A percentile compares a stretch with the other conserved stretches of the same genome.
phyloP scores from a whole-genome alignment of 1,140 invertebrate genomes.

The Coelopa frigida region DNA sequence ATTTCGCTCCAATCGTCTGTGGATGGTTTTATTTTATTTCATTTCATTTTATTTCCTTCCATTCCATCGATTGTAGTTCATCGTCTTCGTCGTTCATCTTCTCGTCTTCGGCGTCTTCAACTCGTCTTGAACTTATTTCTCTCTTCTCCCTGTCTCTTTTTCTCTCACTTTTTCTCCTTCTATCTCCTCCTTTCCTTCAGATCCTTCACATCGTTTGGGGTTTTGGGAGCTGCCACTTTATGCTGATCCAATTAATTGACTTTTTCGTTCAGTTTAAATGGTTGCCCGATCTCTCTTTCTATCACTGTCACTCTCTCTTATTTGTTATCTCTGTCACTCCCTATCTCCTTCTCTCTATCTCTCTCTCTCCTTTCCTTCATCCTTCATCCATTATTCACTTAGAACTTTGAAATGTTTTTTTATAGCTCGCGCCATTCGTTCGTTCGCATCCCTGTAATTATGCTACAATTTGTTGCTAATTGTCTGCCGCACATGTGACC shows the following conservation, averaged over 20 bases:
- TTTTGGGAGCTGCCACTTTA: no score
- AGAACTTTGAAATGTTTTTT: no score
- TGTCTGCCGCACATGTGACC: neutral
- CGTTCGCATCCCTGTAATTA: no score
- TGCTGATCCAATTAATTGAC: no score
- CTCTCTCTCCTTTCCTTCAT: neutral
- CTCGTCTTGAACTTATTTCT: neutral
- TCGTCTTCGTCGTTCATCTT: neutral
- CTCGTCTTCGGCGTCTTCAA: neutral
- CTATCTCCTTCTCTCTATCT: neutral
- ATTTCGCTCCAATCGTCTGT: no score
- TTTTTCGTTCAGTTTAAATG: no score
- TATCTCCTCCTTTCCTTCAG: neutral
- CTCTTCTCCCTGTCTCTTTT: neutral
- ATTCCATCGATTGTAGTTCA: neutral
- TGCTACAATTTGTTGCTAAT: no score
- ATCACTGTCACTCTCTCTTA: neutral
- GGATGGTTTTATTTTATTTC: no score
- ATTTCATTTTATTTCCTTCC: neutral
- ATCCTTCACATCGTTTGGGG: no score
- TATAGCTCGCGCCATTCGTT: no score
- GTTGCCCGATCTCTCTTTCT: neutral
- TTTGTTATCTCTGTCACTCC: neutral
- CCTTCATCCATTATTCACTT: no score
- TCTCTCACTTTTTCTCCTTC: neutral